These are phyloP conservation scores for Pelobates cultripes DNA, from an alignment of 2,797 vertebrate species.

Conservation along the genomic window DNA sequence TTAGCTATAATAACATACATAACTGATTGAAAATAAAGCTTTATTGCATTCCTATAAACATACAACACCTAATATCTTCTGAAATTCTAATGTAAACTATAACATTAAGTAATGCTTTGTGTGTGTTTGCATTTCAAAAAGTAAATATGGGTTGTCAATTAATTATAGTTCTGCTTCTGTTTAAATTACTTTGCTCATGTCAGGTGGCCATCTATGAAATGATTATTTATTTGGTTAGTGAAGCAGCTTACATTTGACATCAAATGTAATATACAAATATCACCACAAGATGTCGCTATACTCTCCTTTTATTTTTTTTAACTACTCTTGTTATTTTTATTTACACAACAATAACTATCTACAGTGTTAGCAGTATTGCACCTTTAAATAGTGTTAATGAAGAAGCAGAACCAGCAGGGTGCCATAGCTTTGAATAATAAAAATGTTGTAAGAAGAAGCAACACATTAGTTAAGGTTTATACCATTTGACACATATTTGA, in stretches of 20 bases:
- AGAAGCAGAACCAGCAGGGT: background rate
- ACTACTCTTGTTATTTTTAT: conserved; percentile 14
- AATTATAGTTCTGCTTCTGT: too few relatives aligned
- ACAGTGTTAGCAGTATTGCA: background rate
- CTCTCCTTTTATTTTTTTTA: conserved; percentile 61
- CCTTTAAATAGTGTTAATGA: conserved; percentile 8
- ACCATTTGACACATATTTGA: background rate
- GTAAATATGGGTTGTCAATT: too few relatives aligned
- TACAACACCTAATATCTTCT: too few relatives aligned
- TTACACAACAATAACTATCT: background rate
- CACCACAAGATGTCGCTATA: conserved; percentile 76
- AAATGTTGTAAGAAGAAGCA: background rate
- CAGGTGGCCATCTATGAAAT: background rate
- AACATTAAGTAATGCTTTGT: too few relatives aligned
- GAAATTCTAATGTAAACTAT: too few relatives aligned
- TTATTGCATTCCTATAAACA: too few relatives aligned
- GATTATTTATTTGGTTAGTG: background rate
- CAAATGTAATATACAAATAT: conserved; percentile 54
- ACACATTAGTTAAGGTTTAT: background rate
- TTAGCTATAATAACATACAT: too few relatives aligned
- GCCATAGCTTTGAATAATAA: background rate
- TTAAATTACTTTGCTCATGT: conserved; percentile 1
- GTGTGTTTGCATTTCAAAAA: too few relatives aligned
- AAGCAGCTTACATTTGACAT: background rate
- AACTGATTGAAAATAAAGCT: too few relatives aligned